Base-by-base conservation (phyloP, 2,113 vertebrate genomes). In the Thunnus thynnus region DNA sequence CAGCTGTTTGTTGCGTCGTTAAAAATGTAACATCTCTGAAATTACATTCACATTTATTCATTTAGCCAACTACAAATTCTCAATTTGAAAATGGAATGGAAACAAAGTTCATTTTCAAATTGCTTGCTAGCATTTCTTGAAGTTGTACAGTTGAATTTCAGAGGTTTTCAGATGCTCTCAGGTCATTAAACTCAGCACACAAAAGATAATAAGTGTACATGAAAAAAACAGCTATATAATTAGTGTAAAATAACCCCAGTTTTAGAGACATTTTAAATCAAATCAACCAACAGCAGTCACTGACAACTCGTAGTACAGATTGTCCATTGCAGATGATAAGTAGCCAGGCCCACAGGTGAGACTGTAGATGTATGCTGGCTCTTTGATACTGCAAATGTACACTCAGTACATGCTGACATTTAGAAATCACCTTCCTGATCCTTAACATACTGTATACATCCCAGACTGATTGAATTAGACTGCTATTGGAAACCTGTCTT, bases 401-500 rank as follows among this genome's bases (percentile, higher is more conserved):
- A 12, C n/a, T 47, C 2, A 25, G 11, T 47, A 22, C 25, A 50
- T 77, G 74, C 52, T 16, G 25, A 7, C 50, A 30, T 63, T 51
- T 18, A 55, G 14, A 30, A 60, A 55, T 48, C 72, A 20, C 13
- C 22, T 9, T 25, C 16, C 22, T 50, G 57, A 67, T 79, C 20
- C 51, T 74, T 46, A 65, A 65, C 46, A 85, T 32, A 70, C 57
- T 68, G 41, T 55, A 61, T 69, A 64, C 68, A 75, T 76, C 69
- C 68, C 36, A 25, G 27, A 58, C 76, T 84, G 84, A 91, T 82
- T 88, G 76, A 86, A 89, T 91, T 85, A 83, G 78, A 85, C 71
- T 3, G 60, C 80, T 76, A 91, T 85, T 79, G 87, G 88, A 88
- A 91, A 88, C 46, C 81, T 85, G 89, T 89, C 87, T 69, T 18